A percentile compares a stretch with the other conserved stretches of the same genome.
Conservation (phyloP, 2,888 invertebrate species). For the Dryococelus australis region DNA sequence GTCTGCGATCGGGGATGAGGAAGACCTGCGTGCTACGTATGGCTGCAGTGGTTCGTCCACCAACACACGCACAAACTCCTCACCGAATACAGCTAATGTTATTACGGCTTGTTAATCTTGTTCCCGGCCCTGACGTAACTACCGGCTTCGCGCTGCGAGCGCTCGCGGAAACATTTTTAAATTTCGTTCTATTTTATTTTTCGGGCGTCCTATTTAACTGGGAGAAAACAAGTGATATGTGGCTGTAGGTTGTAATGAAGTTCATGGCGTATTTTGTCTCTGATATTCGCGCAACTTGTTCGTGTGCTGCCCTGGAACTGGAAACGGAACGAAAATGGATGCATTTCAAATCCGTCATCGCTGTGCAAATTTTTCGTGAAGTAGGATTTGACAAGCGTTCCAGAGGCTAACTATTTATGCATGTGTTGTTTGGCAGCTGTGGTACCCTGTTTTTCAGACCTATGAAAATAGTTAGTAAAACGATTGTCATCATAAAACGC, state of each 20-base stretch:
- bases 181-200: too few relatives aligned
- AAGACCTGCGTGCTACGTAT: background rate
- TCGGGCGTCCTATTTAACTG: too few relatives aligned
- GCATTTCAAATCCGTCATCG: background rate
- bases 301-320: background rate
- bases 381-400: background rate
- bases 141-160: background rate
- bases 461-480: too few relatives aligned
- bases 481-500: too few relatives aligned
- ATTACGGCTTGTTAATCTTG: slow-evolving; percentile 16
- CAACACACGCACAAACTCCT: background rate
- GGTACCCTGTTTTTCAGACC: too few relatives aligned
- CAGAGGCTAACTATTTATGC: background rate
- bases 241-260: too few relatives aligned
- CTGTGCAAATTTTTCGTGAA: background rate
- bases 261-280: too few relatives aligned
- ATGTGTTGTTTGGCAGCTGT: too few relatives aligned
- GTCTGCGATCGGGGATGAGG: background rate
- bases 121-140: background rate
- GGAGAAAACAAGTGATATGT: too few relatives aligned
- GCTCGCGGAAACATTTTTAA: background rate
- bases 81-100: slow-evolving; percentile 2
- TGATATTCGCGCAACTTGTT: background rate
- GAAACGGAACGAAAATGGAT: background rate
- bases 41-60: background rate